Base-by-base conservation (phyloP, 2,888 invertebrate genomes). In the Aphidius colemani region DNA sequence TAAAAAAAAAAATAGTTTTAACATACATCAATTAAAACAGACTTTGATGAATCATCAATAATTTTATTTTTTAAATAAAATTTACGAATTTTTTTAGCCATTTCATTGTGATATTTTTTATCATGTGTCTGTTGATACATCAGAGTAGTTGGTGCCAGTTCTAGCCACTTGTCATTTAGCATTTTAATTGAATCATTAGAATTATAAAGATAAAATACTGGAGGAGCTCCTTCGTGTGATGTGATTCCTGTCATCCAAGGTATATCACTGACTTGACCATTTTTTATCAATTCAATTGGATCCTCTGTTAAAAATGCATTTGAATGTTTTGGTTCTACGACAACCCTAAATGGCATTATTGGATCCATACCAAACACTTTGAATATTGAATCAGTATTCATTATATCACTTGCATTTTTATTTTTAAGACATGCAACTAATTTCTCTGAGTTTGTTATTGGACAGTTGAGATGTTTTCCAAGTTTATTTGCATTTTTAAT, bases 261-360 rank as follows among this genome's bases (percentile, higher is more conserved):
- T 2, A 90, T 85, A 50, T 85, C 81, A 46, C 79, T 76, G 5
- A 86, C 79, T 0, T 83, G 82, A 2, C 87, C 86, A 3, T 83
- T 74, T 53, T 84, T 83, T 13, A 85, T 68, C 10, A 83, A 74
- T 56, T 85, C 78, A 40, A 85, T 74, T 0, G 92, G 90, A 71
- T 87, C 85, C 66, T 86, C 86, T 0, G 86, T 87, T 7, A 94
- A 74, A 76, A 94, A 92, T 1, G 92, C 90, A 1, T 87, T 89
- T 1, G 87, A 85, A 7, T 87, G 85, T 50, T 87, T 83, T 0
- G 89, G 89, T 75, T 94, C 94, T 1, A 90, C 85, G 0, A 90
- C 90, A 0, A 93, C 92, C 71, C 89, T 90, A 76, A 93, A 93
- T 0, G 92, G 89, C 67, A 92, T 90, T 89, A 91, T 90, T 1